Evolutionary conservation across 53 echinoderm and acorn worm species (phyloP), one percentile per base, ranked within the genome.

Genomic region (Zoroaster sp.): DNA sequence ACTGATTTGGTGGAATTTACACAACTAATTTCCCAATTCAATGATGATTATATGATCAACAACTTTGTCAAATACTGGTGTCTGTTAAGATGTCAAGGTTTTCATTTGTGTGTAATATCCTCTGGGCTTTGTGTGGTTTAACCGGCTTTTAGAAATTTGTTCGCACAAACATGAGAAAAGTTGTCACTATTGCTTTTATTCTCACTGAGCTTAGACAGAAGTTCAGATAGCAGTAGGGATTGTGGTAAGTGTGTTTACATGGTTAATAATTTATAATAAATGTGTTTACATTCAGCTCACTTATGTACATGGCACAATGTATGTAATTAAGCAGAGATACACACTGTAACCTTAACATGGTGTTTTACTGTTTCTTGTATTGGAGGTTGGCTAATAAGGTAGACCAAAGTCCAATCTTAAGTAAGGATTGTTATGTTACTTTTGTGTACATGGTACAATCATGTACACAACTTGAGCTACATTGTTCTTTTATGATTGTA

Each of bases 1-100:
- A 72, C 35, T 86, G 70, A 36, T 86, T 71, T 53, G 43, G 71
- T 45, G 47, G 40, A 69, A 32, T 83, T 86, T 72, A 46, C 51
- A 39, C 80, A 59, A 28, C 63, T 23, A 59, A 59, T 28, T 59
- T 28, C 28, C 28, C 55, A 25, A 9, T 59, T 59, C 63, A 28
- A 25, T 59, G 59, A 20, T 6, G 52, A 54, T 49, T 15, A 4
- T 9, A 15, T 59, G 63, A 59, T 28, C 63, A 59, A 59, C 30
- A 59, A 1, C 5, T 59, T 59, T 55, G 25, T 20, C 6, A 20
- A 55, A 55, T 21, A 55, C 21, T 20, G 23, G n/a, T n/a, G n/a
- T n/a, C n/a, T n/a, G n/a, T n/a, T n/a, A n/a, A n/a, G n/a, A n/a
- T 59, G 63, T 25, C 30, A 9, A 59, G 2, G 10, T 59, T 59